phyloP scores from a whole-genome alignment of 2,888 invertebrate genomes.

The Chorisops tibialis region DNA sequence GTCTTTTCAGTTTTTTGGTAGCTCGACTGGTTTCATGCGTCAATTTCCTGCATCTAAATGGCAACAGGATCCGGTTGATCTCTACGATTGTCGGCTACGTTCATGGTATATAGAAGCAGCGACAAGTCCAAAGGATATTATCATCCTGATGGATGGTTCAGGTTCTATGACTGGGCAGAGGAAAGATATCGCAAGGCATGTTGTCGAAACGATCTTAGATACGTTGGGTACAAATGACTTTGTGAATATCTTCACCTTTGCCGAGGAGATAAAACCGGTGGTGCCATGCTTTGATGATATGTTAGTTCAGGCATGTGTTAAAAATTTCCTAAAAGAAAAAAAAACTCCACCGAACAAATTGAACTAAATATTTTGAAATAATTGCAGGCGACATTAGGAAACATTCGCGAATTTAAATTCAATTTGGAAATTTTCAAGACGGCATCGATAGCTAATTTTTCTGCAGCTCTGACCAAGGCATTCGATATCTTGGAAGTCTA shows the following conservation, averaged over 20 bases:
- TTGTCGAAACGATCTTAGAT: slow-evolving; percentile 85
- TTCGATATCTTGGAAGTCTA: slow-evolving; percentile 78
- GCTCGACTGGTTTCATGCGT: slow-evolving; percentile 94
- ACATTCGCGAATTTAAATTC: slow-evolving; percentile 77
- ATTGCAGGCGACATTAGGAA: slow-evolving; percentile 75
- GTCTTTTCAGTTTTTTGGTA: slow-evolving; percentile 98
- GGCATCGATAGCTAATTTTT: slow-evolving; percentile 90
- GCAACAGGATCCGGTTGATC: slow-evolving; percentile 78
- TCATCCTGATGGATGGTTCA: slow-evolving; percentile 79
- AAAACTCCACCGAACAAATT: background rate
- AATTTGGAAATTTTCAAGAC: slow-evolving; percentile 76
- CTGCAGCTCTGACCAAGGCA: slow-evolving; percentile 80
- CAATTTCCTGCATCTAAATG: slow-evolving; percentile 90
- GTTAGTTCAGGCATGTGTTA: slow-evolving; percentile 73
- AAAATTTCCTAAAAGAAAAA: background rate
- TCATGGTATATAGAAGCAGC: slow-evolving; percentile 98
- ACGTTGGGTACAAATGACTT: slow-evolving; percentile 97
- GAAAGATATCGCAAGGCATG: slow-evolving; percentile 86
- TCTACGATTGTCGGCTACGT: slow-evolving; percentile 91
- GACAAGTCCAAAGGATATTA: slow-evolving; percentile 92
- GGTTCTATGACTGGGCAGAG: slow-evolving; percentile 89
- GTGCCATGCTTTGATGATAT: slow-evolving; percentile 87
- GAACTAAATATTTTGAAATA: background rate
- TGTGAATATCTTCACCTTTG: slow-evolving; percentile 94
- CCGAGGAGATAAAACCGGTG: slow-evolving; percentile 72